These are phyloP conservation scores for Eudemis profundana DNA, from an alignment of 2,888 invertebrate genomes.

Conservation along the genomic window DNA sequence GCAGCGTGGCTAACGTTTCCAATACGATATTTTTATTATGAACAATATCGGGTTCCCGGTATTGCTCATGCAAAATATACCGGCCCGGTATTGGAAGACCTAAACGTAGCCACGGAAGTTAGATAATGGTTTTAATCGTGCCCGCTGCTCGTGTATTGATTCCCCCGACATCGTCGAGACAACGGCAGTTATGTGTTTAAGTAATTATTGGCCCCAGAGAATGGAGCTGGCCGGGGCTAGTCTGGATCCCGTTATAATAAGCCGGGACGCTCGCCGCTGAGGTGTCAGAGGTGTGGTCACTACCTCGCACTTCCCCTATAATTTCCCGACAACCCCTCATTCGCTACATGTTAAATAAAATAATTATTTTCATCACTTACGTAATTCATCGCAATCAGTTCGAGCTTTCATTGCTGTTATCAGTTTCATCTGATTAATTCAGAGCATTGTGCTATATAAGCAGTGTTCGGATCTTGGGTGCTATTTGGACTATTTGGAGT, in stretches of 20 bases:
- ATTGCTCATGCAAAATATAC: too few relatives aligned
- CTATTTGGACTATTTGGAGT: too few relatives aligned
- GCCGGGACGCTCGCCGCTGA: conserved; percentile 59
- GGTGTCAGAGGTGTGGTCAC: conserved; percentile 69
- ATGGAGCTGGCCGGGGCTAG: conserved; percentile 59
- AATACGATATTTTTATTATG: too few relatives aligned
- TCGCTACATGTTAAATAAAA: conserved; percentile 55
- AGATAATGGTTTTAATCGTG: conserved; percentile 59
- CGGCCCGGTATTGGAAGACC: too few relatives aligned
- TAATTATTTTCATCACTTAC: conserved; percentile 52
- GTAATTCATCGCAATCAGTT: conserved; percentile 22
- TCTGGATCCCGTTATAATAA: conserved; percentile 78
- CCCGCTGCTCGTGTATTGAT: conserved; percentile 66
- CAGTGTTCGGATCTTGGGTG: too few relatives aligned
- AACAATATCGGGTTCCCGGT: too few relatives aligned
- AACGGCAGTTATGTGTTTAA: conserved; percentile 73
- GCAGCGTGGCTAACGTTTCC: too few relatives aligned
- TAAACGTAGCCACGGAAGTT: conserved; percentile 44
- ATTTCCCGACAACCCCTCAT: conserved; percentile 69
- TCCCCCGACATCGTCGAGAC: conserved; percentile 64
- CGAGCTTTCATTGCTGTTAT: conserved; percentile 32
- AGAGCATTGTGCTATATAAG: conserved; percentile 8
- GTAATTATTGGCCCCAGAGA: conserved; percentile 69
- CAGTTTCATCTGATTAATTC: conserved; percentile 22
- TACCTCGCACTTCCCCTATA: conserved; percentile 66